Percentiles rank a stretch among this genome's conserved stretches.
Evolutionary conservation across 2,113 vertebrate genomes (phyloP).

Genomic region (Calyptommatus sinebrachiatus): DNA sequence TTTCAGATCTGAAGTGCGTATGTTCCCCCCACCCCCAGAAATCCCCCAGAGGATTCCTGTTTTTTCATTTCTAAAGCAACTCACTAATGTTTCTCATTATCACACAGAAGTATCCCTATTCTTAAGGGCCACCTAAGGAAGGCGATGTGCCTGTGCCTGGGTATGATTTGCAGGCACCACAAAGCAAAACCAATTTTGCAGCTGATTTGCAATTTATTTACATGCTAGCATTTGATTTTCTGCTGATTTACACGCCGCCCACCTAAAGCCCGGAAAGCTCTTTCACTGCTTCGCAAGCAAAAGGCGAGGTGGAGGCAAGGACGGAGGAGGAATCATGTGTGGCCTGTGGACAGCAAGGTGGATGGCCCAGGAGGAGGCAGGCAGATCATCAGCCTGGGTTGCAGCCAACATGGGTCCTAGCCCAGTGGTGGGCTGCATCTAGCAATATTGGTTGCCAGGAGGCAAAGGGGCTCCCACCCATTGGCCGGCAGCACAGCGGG

Average conservation of each 20-base stretch:
- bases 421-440: not conserved
- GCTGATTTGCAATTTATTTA: slow-evolving; percentile 82
- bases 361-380: not conserved
- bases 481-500: too few relatives aligned
- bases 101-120: slow-evolving; percentile 75
- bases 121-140: slow-evolving; percentile 76
- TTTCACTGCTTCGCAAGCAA: slow-evolving; percentile 72
- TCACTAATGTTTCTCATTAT: slow-evolving; percentile 79
- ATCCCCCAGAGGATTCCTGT: slow-evolving; percentile 76
- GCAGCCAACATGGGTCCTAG: not conserved
- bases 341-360: not conserved
- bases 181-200: slow-evolving; percentile 77
- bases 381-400: not conserved
- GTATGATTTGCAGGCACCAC: slow-evolving; percentile 68
- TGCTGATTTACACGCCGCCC: slow-evolving; percentile 74
- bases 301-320: not conserved
- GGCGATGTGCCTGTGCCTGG: slow-evolving; percentile 58
- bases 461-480: too few relatives aligned
- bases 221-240: slow-evolving; percentile 78
- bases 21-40: slow-evolving; percentile 62
- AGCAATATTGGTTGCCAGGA: not conserved
- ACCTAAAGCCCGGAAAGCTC: slow-evolving; percentile 41
- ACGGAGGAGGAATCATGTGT: not conserved
- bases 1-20: slow-evolving; percentile 81
- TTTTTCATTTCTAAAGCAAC: slow-evolving; percentile 82